A percentile compares a stretch with the other conserved stretches of the same genome.
Evolutionary conservation across 2,888 invertebrate genomes (phyloP).

Genomic region (Lamellibrachia columna): DNA sequence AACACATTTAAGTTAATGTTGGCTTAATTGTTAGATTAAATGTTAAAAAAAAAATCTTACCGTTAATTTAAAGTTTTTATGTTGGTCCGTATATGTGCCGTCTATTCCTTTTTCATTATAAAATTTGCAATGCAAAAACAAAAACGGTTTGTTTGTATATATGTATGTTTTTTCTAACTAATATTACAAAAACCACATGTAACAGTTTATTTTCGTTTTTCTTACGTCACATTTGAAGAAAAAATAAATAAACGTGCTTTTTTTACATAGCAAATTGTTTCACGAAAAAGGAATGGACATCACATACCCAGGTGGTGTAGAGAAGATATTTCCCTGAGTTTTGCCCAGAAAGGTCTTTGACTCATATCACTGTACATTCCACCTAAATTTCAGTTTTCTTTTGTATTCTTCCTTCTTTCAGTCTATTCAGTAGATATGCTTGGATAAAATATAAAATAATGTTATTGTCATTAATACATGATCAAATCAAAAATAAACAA

Average conservation of each 20-base stretch:
- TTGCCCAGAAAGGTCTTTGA: background rate
- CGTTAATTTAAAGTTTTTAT: background rate
- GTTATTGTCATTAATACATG: background rate
- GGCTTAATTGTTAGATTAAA: background rate
- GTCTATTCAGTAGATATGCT: background rate
- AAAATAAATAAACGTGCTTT: no score
- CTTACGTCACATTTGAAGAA: no score
- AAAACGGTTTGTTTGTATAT: no score
- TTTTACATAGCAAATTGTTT: no score
- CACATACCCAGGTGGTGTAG: background rate
- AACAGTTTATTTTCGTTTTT: no score
- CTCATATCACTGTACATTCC: background rate
- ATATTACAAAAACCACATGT: no score
- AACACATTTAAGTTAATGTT: background rate
- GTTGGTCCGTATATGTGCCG: no score
- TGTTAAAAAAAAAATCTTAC: background rate
- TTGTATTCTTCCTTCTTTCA: background rate
- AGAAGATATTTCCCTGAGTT: background rate
- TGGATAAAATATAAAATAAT: background rate
- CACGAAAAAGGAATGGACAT: no score
- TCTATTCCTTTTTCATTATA: no score
- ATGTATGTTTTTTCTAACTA: no score
- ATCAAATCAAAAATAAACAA: no score
- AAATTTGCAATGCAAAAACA: no score
- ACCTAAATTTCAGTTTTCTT: background rate